These are phyloP conservation scores for Columba janthina DNA, from an alignment of 2,113 vertebrate genomes.

Conservation along the genomic window DNA sequence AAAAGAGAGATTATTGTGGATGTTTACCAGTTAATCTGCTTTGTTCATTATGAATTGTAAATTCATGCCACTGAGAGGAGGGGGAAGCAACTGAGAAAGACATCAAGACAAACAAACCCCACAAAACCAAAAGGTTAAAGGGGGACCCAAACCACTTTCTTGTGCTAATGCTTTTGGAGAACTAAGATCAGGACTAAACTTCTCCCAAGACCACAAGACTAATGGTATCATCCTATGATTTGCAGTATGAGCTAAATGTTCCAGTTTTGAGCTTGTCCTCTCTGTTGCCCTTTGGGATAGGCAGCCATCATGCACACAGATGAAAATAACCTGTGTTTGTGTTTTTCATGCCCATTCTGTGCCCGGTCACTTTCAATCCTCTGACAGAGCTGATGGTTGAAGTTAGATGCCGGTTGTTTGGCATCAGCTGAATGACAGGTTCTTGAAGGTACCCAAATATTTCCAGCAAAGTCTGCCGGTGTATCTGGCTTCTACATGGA, in stretches of 20 bases:
- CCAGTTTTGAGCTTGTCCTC: not conserved
- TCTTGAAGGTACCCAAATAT: not conserved
- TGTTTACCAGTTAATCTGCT: not conserved
- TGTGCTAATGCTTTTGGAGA: not conserved
- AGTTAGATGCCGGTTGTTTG: not conserved
- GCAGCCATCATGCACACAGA: not conserved
- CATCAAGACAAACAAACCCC: not conserved
- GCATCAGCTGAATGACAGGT: not conserved
- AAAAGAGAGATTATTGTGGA: not conserved
- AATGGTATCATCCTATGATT: not conserved
- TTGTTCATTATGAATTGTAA: not conserved
- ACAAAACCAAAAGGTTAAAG: not conserved
- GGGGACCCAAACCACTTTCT: not conserved
- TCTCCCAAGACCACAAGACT: not conserved
- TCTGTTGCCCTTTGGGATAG: not conserved
- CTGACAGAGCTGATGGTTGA: not conserved
- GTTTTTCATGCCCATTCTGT: not conserved
- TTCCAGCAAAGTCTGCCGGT: not conserved
- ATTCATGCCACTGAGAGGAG: not conserved
- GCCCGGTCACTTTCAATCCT: not conserved
- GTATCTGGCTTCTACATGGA: not conserved
- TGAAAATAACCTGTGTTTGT: not conserved
- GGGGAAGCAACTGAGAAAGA: not conserved
- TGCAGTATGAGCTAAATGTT: not conserved
- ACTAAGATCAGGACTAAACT: not conserved